These are phyloP conservation scores for Brachypalpus laphriformis DNA, from an alignment of 2,888 invertebrate species.

Conservation along the genomic window DNA sequence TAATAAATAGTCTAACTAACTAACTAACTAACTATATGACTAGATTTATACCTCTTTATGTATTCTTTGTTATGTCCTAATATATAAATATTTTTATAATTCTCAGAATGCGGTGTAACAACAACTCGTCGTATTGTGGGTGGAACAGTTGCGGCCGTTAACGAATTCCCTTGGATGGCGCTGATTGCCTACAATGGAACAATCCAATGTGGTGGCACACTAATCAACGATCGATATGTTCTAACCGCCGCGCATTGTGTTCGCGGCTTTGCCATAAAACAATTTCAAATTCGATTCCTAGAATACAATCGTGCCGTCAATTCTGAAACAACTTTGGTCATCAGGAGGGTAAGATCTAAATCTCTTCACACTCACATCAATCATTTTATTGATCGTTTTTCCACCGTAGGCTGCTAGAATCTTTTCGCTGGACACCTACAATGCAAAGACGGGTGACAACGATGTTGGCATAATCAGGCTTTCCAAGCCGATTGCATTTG, in stretches of 20 bases:
- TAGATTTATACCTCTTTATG: no score
- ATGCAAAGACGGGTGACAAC: slow-evolving; percentile 86
- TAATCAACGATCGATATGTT: slow-evolving; percentile 74
- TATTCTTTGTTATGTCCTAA: background rate
- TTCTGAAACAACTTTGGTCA: slow-evolving; percentile 77
- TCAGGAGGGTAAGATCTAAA: slow-evolving; percentile 31
- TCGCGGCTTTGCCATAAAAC: slow-evolving; percentile 63
- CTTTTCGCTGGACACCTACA: slow-evolving; percentile 24
- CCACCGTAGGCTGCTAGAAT: slow-evolving; percentile 24
- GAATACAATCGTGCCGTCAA: slow-evolving; percentile 48
- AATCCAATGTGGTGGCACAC: slow-evolving; percentile 75
- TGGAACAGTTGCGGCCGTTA: slow-evolving; percentile 69
- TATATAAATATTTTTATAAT: no score
- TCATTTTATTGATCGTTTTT: background rate
- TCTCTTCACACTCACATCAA: background rate
- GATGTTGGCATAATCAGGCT: slow-evolving; percentile 90
- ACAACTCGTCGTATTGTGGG: slow-evolving; percentile 74
- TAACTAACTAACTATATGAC: no score
- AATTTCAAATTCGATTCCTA: slow-evolving; percentile 74
- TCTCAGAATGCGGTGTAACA: slow-evolving; percentile 75
- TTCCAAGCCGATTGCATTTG: slow-evolving; percentile 86
- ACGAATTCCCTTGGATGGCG: slow-evolving; percentile 76
- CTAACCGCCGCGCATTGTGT: slow-evolving; percentile 77
- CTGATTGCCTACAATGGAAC: slow-evolving; percentile 74
- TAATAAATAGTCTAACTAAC: no score